These are phyloP conservation scores for Xylophagus ater DNA, from an alignment of 2,888 invertebrate species.

Conservation along the genomic window DNA sequence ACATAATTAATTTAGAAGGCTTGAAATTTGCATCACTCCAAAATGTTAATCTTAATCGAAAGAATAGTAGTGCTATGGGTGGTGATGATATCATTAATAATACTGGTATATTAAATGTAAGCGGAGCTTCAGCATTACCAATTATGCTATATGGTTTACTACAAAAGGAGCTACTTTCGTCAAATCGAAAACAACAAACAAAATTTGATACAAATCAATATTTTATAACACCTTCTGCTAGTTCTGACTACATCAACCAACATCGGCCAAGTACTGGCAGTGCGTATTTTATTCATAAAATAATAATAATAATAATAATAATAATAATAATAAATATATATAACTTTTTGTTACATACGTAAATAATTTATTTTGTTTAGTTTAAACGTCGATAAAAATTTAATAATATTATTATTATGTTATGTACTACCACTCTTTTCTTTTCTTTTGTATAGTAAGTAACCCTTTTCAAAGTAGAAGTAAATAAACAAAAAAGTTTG, in stretches of 20 bases:
- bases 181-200: conserved; percentile 8
- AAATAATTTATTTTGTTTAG: too few species aligned
- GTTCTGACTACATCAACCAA: conserved; percentile 15
- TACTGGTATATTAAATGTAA: conserved; percentile 22
- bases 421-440: too few species aligned
- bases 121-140: conserved; percentile 38
- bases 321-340: neutral
- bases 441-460: too few species aligned
- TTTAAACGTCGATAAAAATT: too few species aligned
- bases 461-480: too few species aligned
- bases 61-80: conserved; percentile 9
- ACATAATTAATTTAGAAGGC: neutral
- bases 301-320: neutral
- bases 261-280: conserved; percentile 17
- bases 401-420: too few species aligned
- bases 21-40: conserved; percentile 6
- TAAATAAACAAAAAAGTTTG: too few species aligned
- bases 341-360: neutral
- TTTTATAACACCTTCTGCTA: conserved; percentile 19
- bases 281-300: conserved; percentile 18
- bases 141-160: conserved; percentile 41
- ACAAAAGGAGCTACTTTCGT: conserved; percentile 30
- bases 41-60: conserved; percentile 10
- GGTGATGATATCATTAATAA: conserved; percentile 9
- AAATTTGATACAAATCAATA: conserved; percentile 19